A percentile compares a stretch with the other conserved stretches of the same genome.
These are phyloP conservation scores for Collichthys lucidus DNA, from an alignment of 2,113 vertebrate species.

Conservation along the genomic window DNA sequence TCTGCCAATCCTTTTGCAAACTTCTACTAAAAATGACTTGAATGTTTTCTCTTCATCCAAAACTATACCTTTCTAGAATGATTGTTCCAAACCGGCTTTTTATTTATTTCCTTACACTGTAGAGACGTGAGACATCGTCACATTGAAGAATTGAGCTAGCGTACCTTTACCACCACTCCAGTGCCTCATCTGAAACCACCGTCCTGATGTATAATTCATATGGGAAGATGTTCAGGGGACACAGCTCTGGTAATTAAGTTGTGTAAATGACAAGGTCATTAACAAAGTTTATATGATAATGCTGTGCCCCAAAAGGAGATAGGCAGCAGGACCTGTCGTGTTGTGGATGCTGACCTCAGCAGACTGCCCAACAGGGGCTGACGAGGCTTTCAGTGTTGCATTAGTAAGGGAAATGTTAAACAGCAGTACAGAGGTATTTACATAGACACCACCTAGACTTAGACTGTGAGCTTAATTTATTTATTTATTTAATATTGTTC, in stretches of 20 bases:
- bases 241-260: conserved; percentile 78
- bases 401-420: conserved; percentile 82
- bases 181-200: conserved; percentile 34
- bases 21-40: no score
- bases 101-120: conserved; percentile 11
- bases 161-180: conserved; percentile 19
- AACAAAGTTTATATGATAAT: conserved; percentile 85
- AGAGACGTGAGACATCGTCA: not conserved
- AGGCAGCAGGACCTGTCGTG: conserved; percentile 62
- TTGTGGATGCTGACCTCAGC: conserved; percentile 81
- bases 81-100: not conserved
- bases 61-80: not conserved
- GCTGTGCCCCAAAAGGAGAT: conserved; percentile 65
- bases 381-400: conserved; percentile 73
- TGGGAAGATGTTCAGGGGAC: conserved; percentile 67
- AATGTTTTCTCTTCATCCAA: no score
- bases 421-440: conserved; percentile 68
- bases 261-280: conserved; percentile 84
- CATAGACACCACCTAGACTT: conserved; percentile 53
- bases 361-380: conserved; percentile 72
- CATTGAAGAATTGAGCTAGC: conserved; percentile 16
- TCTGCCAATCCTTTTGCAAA: no score
- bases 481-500: conserved; percentile 29
- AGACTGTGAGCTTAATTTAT: conserved; percentile 41
- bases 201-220: conserved; percentile 81